A percentile compares a stretch with the other conserved stretches of the same genome.
phyloP scores from a whole-genome alignment of 2,113 vertebrate species.

The Astur gentilis region DNA sequence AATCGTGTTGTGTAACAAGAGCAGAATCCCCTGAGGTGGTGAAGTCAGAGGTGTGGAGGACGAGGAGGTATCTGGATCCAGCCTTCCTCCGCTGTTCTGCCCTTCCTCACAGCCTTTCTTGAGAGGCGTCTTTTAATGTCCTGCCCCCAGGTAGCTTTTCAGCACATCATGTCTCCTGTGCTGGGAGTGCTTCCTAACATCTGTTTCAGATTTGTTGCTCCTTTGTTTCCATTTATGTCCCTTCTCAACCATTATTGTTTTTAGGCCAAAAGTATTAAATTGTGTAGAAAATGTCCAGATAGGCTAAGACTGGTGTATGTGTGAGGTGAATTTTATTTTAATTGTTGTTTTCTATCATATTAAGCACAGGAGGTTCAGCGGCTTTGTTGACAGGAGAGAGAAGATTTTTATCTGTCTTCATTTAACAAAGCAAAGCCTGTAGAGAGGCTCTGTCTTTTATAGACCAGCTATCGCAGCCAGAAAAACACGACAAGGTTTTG shows the following conservation, averaged over 20 bases:
- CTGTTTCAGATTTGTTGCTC: constrained; percentile 57
- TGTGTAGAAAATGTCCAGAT: not conserved
- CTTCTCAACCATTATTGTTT: constrained; percentile 32
- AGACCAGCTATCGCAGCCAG: not conserved
- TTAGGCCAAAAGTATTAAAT: constrained; percentile 35
- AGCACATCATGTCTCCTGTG: constrained; percentile 35
- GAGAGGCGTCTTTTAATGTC: not conserved
- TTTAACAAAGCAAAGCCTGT: not conserved
- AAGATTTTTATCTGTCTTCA: constrained; percentile 2
- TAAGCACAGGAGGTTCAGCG: not conserved
- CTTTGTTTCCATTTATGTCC: constrained; percentile 42
- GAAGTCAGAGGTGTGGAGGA: not conserved
- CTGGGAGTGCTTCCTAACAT: constrained; percentile 49
- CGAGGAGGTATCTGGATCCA: not conserved
- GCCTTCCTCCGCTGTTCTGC: not conserved
- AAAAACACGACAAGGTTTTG: not conserved
- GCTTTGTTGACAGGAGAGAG: not conserved
- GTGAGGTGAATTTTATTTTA: constrained; percentile 43
- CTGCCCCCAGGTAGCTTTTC: constrained; percentile 50
- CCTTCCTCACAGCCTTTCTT: not conserved
- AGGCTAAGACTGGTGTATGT: not conserved
- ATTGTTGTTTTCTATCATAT: constrained; percentile 17
- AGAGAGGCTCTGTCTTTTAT: not conserved
- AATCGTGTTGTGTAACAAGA: not conserved
- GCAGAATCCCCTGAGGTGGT: not conserved